Base-by-base conservation (phyloP, 2,797 vertebrate species). In the Psittacula echo region DNA sequence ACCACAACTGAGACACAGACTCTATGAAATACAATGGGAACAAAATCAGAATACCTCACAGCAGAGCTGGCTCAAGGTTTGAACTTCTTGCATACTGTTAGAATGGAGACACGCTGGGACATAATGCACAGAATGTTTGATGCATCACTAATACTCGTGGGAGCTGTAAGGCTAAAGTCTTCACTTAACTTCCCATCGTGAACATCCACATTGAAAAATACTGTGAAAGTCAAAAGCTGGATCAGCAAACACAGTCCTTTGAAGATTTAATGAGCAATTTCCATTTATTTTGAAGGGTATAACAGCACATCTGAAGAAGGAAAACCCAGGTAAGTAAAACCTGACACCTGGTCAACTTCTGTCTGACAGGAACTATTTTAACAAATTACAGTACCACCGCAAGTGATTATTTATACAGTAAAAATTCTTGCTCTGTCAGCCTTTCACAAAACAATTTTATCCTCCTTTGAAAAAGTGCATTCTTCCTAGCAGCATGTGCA, bases 211-310 rank as follows among this genome's bases (percentile, higher is more conserved):
- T n/a, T 87, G 51, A 74, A 85, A 39, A 20, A 8, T 56, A 74
- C 48, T 27, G 60, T 68, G 54, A 68, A 94, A 89, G 64, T 68
- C 66, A 91, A 93, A 93, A 77, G n/a, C 34, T 89, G 37, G 44
- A n/a, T 66, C 88, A 93, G 50, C 39, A 77, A 73, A 70, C 53
- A 50, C 6, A 65, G 19, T n/a, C 21, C n/a, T 93, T 81, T 89
- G 39, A 92, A 76, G 45, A 50, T 72, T 85, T 92, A 94, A 91
- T 89, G 48, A 96, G 48, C 58, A 89, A 85, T 76, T 90, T 85
- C 42, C 29, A 41, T 48, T 74, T 90, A 66, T 76, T 94, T 92
- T 85, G 45, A 62, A 29, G 10, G 13, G 12, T 58, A 80, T n/a
- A 78, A 50, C 15, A 73, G 13, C 20, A 66, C n/a, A 73, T 56